Conservation (phyloP, 2,113 vertebrate genomes). For the Ginglymostoma cirratum region DNA sequence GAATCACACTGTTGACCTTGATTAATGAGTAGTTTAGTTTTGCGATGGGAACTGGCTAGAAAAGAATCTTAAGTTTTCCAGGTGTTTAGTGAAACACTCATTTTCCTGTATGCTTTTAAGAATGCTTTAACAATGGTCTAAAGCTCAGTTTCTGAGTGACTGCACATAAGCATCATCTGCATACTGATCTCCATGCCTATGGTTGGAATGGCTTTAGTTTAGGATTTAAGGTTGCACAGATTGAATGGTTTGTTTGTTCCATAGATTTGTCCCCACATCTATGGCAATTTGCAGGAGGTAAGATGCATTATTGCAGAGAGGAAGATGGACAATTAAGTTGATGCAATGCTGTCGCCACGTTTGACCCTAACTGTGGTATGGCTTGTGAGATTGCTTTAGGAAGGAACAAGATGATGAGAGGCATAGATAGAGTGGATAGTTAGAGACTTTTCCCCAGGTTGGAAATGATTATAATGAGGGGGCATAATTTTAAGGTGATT, state of each 20-base stretch:
- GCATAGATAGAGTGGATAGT: too few relatives aligned
- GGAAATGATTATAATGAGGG: too few relatives aligned
- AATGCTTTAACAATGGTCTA: background rate
- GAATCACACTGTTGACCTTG: too few relatives aligned
- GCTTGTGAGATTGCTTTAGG: background rate
- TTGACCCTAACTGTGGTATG: background rate
- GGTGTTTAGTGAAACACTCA: too few relatives aligned
- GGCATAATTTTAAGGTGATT: too few relatives aligned
- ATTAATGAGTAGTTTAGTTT: background rate
- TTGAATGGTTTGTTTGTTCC: background rate
- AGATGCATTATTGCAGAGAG: background rate
- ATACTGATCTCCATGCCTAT: background rate
- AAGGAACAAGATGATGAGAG: background rate
- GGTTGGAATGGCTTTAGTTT: background rate
- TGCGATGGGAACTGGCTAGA: background rate
- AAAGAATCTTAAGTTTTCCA: background rate
- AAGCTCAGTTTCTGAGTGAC: background rate
- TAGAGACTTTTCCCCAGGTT: too few relatives aligned
- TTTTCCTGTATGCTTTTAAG: background rate
- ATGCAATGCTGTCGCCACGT: background rate
- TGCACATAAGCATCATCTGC: background rate
- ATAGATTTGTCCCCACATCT: background rate
- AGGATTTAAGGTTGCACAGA: background rate
- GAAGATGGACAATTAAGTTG: background rate
- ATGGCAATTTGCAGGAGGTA: background rate